Evolutionary conservation across 2,797 vertebrate species (phyloP).

Genomic region (Takifugu rubripes): DNA sequence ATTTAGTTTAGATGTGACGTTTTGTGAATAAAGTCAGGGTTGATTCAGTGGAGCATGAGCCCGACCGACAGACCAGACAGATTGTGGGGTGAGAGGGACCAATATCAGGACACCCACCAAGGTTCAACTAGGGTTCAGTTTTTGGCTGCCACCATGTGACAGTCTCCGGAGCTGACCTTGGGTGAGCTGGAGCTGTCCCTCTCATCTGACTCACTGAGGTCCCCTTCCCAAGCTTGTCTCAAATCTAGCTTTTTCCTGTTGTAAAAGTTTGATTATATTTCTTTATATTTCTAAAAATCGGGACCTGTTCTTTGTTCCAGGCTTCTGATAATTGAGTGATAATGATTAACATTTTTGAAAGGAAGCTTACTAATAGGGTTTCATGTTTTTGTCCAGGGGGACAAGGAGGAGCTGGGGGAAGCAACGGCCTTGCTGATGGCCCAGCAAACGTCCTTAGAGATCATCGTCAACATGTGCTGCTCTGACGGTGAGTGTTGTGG

Average conservation of each 20-base stretch:
- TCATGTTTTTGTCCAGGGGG: conserved; percentile 74
- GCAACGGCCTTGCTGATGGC: conserved; percentile 86
- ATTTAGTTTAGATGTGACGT: background rate
- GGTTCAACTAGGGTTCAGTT: conserved; percentile 42
- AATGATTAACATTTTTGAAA: conserved; percentile 35
- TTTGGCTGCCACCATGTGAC: conserved; percentile 28
- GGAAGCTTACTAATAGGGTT: conserved; percentile 48
- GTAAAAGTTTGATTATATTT: conserved; percentile 4
- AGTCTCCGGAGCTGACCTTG: conserved; percentile 35
- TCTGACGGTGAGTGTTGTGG: conserved; percentile 83
- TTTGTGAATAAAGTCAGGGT: conserved; percentile 19
- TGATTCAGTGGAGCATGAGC: conserved; percentile 32
- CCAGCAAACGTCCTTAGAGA: conserved; percentile 94
- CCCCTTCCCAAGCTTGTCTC: conserved; percentile 15
- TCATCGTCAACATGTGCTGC: conserved; percentile 98
- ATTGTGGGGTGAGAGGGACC: conserved; percentile 18
- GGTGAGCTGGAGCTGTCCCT: conserved; percentile 50
- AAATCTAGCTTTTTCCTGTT: background rate
- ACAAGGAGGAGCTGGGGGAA: conserved; percentile 86
- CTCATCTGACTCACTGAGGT: conserved; percentile 34
- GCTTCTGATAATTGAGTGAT: conserved; percentile 28
- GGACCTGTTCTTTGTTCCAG: background rate
- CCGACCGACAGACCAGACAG: conserved; percentile 42
- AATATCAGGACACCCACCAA: conserved; percentile 16
- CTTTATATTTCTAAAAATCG: conserved; percentile 9